Conservation (phyloP, 2,113 vertebrate species). For the Cyanoramphus novaezelandiae region DNA sequence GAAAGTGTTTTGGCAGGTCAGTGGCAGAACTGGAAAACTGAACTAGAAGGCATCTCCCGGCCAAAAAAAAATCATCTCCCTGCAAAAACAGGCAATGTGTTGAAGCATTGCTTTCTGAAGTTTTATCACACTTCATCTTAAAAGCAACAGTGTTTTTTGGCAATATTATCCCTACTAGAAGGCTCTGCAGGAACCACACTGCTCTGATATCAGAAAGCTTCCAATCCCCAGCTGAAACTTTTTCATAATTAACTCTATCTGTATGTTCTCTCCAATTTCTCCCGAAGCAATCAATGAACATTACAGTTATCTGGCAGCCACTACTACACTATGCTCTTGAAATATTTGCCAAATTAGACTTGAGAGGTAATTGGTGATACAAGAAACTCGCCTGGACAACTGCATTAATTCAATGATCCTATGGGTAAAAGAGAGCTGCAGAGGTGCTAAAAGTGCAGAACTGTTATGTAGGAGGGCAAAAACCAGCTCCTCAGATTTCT, state of each 20-base stretch:
- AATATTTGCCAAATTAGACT: background rate
- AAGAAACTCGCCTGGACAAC: background rate
- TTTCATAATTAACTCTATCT: background rate
- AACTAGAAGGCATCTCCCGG: background rate
- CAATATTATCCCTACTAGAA: background rate
- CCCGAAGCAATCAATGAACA: background rate
- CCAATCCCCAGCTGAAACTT: background rate
- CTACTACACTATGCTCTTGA: background rate
- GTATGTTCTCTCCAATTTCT: background rate
- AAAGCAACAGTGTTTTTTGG: background rate
- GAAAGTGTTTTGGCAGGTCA: background rate
- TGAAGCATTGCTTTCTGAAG: background rate
- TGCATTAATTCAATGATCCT: background rate
- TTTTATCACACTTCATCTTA: background rate
- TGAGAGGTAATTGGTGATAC: background rate
- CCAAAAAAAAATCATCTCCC: background rate
- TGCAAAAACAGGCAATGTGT: background rate
- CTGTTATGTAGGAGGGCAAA: background rate
- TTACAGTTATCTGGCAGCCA: background rate
- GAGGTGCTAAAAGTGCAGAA: background rate
- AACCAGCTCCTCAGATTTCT: background rate
- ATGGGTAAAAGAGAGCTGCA: background rate
- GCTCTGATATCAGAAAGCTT: background rate
- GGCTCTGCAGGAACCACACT: background rate
- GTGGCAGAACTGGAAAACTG: background rate